Base-by-base conservation (phyloP, 2,888 invertebrate genomes). In the Drosophila affinis region DNA sequence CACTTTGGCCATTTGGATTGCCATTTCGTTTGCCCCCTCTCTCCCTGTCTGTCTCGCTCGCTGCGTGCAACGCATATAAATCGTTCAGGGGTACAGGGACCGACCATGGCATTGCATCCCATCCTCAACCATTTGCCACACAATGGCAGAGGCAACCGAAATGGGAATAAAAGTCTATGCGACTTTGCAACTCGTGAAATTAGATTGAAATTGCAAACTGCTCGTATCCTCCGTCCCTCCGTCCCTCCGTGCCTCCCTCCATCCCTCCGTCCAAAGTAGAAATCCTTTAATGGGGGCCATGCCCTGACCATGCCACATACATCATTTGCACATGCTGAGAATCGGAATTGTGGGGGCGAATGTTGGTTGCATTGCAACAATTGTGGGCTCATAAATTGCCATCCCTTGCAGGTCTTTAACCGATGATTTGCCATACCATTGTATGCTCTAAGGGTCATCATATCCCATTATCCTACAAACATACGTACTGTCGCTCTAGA, bases 1-100 rank as follows among this genome's bases (percentile, higher is more conserved):
- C 85, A 68, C 59, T 78, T 79, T 73, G 76, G 47, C 60, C 78
- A 76, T 73, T 80, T 80, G 67, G 56, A 12, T 80, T 64, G 71
- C 52, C 70, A 77, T 77, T 78, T 80, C 48, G 77, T 47, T 47
- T 29, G 59, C 10, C 12, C 48, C n/a, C 48, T n/a, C n/a, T 18
- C 14, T n/a, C 9, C 10, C 10, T 14, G 9, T 24, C n/a, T 29
- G 24, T 21, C 32, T 44, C 47, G 9, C 58, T 29, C 9, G 57
- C 63, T 52, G 46, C 77, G 67, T 73, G 70, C 69, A 68, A 54
- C 58, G 77, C 74, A 72, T 77, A 81, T 74, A 70, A 87, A 83
- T 75, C 79, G 73, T 65, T 75, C 58, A 62, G 44, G 47, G 10
- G 39, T 32, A 49, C 53, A 39, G 57, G 32, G 47, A 48, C 32